Base-by-base conservation (phyloP, 2,797 vertebrate species). In the Toxotes lorentzi region DNA sequence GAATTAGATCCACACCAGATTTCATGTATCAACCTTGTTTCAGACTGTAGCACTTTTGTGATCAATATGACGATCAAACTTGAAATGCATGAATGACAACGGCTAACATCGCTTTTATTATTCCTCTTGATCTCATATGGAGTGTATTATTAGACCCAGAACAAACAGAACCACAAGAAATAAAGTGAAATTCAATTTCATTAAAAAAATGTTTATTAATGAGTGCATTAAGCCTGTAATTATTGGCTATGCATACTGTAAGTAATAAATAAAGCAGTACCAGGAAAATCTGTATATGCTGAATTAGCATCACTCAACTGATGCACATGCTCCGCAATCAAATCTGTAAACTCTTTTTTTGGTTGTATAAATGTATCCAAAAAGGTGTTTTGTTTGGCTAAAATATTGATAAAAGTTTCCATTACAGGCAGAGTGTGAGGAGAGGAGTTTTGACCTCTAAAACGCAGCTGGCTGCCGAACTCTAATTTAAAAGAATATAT, bases 401-500 rank as follows among this genome's bases (percentile, higher is more conserved):
- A 79, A 72, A 77, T 57, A 62, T 30, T 64, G 24, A 69, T 61
- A 65, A 83, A 73, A 64, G 2, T 70, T 76, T 85, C 53, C 19
- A 50, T 51, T 41, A 41, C 4, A 60, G 0, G 16, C 21, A 27
- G 70, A 70, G 24, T 38, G 45, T 72, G 63, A 78, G 34, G 8
- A 35, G 8, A 71, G 21, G 14, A 58, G 7, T 19, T 65, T 70
- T 81, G 70, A 85, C 84, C 85, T 79, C 81, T 66, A 71, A 73
- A 82, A 70, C 27, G 7, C 9, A 57, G 14, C 57, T 69, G 50
- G 30, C 69, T 72, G 60, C 70, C 56, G 12, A 82, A 83, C 58
- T 82, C 54, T 69, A 51, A 82, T 86, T 88, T 85, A 50, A 80
- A 73, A 76, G 61, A 77, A 78, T 71, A 80, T 71, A 80, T 81